Evolutionary conservation across 2,797 vertebrate species (phyloP).

Genomic region (Jordanella pulchra): DNA sequence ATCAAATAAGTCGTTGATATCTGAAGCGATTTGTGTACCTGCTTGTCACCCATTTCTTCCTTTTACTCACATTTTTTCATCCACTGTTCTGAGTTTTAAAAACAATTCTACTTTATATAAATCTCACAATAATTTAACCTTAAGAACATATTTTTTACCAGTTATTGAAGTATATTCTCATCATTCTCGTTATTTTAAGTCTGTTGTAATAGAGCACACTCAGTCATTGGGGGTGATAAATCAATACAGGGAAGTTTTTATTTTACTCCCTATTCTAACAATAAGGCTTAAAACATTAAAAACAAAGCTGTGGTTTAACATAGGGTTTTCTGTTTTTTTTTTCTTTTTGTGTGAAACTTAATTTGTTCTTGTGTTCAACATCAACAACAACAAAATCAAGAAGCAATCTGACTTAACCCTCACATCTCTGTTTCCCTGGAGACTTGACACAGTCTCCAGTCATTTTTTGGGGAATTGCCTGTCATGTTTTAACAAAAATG

Average conservation of each 20-base stretch:
- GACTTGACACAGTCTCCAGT: conserved; percentile 42
- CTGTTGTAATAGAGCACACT: neutral
- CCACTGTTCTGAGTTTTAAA: neutral
- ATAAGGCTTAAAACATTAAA: conserved; percentile 6
- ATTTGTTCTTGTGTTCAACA: conserved; percentile 23
- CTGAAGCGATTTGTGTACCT: neutral
- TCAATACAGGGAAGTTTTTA: neutral
- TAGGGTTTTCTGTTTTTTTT: conserved; percentile 29
- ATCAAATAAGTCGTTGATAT: neutral
- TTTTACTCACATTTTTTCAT: neutral
- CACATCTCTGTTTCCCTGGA: conserved; percentile 44
- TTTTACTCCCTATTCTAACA: neutral
- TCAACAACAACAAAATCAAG: conserved; percentile 30
- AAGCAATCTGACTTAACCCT: conserved; percentile 36
- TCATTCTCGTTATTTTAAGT: neutral
- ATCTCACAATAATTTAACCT: neutral
- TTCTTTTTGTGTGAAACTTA: conserved; percentile 14
- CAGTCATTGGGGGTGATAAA: neutral
- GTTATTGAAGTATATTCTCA: neutral
- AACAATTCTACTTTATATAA: neutral
- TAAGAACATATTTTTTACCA: too few relatives aligned
- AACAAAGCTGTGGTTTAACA: conserved; percentile 16
- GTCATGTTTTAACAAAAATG: conserved; percentile 76
- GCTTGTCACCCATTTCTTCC: neutral
- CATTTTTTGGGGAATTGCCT: conserved; percentile 56